Percentiles rank a stretch among this genome's conserved stretches.
These are phyloP conservation scores for Girardia tigrina DNA, from an alignment of 2,888 invertebrate species.

Conservation along the genomic window DNA sequence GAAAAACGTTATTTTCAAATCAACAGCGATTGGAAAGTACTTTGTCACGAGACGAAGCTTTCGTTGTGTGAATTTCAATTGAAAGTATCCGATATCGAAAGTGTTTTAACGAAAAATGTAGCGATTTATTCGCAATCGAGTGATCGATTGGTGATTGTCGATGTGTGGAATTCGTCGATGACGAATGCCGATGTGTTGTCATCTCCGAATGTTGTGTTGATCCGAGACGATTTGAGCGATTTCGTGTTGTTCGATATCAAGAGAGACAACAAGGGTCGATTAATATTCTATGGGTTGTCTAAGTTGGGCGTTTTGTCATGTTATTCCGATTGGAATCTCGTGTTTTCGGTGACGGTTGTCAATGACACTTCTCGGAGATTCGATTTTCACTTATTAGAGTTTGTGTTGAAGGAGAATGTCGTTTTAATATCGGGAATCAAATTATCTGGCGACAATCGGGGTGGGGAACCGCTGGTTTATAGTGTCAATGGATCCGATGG, in stretches of 20 bases:
- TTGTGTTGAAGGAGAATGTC: background rate
- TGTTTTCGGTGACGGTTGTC: background rate
- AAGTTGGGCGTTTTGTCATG: background rate
- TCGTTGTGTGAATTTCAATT: slow-evolving; percentile 14
- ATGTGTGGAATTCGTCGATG: background rate
- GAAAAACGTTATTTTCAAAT: slow-evolving; percentile 14
- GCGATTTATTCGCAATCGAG: background rate
- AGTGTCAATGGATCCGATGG: background rate
- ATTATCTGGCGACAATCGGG: background rate
- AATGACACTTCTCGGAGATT: background rate
- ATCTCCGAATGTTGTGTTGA: background rate
- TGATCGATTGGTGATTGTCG: background rate
- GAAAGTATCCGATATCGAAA: background rate
- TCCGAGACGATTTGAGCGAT: background rate
- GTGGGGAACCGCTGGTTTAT: background rate
- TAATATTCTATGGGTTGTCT: background rate
- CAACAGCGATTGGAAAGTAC: slow-evolving; percentile 15
- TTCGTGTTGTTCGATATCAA: background rate
- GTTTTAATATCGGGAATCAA: background rate
- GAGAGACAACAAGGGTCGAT: background rate
- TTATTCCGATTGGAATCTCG: background rate
- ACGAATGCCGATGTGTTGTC: background rate
- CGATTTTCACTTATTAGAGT: background rate
- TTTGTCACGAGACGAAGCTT: background rate
- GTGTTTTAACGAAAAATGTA: background rate